phyloP scores from a whole-genome alignment of 2,888 invertebrate genomes.

The Plebejus melissa region DNA sequence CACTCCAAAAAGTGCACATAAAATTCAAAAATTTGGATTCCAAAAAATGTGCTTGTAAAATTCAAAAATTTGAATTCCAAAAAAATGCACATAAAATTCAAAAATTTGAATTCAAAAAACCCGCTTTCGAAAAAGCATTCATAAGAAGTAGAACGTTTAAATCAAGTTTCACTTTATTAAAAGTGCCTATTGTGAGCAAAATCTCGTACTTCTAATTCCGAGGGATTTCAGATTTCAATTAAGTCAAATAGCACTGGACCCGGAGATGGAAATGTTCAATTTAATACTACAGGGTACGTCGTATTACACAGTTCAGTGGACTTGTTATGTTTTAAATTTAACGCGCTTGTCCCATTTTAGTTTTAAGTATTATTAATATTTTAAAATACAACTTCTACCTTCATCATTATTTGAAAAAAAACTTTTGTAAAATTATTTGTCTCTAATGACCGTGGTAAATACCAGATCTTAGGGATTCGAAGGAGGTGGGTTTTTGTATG shows the following conservation, averaged over 20 bases:
- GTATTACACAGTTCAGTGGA: slow-evolving; percentile 1
- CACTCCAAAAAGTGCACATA: neutral
- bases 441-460: no score
- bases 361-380: neutral
- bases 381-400: neutral
- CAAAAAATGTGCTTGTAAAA: neutral
- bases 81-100: neutral
- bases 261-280: slow-evolving; percentile 38
- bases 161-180: slow-evolving; percentile 20
- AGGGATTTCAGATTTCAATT: slow-evolving; percentile 41
- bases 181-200: slow-evolving; percentile 24
- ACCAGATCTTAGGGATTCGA: no score
- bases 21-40: neutral
- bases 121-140: neutral
- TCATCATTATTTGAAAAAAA: neutral
- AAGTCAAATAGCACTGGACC: slow-evolving; percentile 38
- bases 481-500: no score
- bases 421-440: neutral
- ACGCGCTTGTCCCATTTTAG: neutral
- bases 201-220: slow-evolving; percentile 38
- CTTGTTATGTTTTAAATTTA: neutral
- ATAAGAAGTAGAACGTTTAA: neutral
- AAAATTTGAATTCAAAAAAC: neutral
- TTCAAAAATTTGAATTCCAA: no score
- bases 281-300: slow-evolving; percentile 31